These are phyloP conservation scores for Rynchops niger DNA, from an alignment of 2,113 vertebrate species.

Conservation along the genomic window DNA sequence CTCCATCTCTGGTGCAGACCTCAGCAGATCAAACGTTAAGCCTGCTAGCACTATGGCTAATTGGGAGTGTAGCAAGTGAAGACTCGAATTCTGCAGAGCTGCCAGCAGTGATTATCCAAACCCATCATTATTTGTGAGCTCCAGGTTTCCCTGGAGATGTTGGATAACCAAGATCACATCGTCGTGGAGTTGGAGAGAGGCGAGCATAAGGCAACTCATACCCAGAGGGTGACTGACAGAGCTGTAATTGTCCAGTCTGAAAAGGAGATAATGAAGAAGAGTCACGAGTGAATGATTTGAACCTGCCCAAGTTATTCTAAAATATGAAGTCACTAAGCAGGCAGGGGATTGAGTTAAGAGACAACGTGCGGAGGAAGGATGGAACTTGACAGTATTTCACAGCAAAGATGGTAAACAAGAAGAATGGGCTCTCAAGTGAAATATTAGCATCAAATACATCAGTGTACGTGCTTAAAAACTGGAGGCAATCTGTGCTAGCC, in stretches of 20 bases:
- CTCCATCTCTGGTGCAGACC: neutral
- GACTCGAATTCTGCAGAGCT: neutral
- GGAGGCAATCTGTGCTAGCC: neutral
- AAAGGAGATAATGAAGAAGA: neutral
- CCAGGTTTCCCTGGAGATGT: conserved; percentile 47
- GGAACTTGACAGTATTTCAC: neutral
- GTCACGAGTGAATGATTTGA: neutral
- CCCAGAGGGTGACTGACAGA: neutral
- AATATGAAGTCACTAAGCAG: neutral
- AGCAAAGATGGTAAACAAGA: neutral
- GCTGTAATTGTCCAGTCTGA: neutral
- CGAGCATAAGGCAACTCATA: neutral
- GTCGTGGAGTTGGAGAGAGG: neutral
- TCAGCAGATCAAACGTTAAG: neutral
- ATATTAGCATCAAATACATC: neutral
- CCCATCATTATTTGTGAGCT: neutral
- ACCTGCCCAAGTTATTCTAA: neutral
- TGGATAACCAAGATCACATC: conserved; percentile 11
- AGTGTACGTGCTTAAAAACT: neutral
- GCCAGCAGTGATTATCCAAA: conserved; percentile 19
- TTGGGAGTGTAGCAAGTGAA: neutral
- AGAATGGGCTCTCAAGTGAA: neutral
- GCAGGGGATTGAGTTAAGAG: neutral
- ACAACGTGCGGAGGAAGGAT: accelerated
- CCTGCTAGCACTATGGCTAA: neutral